Conservation (phyloP, 2,113 vertebrate genomes). For the Narcine bancroftii region DNA sequence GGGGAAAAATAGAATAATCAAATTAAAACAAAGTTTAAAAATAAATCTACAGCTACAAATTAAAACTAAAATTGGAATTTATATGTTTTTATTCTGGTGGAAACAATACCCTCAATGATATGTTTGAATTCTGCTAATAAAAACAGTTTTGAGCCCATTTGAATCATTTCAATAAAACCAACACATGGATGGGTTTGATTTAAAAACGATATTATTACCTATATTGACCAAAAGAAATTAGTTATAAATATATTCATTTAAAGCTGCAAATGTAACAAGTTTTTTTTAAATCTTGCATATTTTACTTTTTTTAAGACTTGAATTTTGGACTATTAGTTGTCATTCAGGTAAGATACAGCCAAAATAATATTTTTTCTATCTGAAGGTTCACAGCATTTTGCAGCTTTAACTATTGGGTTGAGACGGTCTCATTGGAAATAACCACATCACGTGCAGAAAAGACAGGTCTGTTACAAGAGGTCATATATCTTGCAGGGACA, state of each 20-base stretch:
- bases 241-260: conserved; percentile 11
- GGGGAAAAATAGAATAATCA: neutral
- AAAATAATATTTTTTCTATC: neutral
- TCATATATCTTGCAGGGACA: conserved; percentile 12
- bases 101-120: neutral
- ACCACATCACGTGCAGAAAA: neutral
- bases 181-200: neutral
- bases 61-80: too few species aligned
- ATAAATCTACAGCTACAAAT: neutral
- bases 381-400: neutral
- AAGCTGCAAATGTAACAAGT: conserved; percentile 25
- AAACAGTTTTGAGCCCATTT: neutral
- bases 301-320: neutral
- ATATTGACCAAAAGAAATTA: conserved; percentile 6
- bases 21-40: neutral
- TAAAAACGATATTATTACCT: neutral
- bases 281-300: neutral
- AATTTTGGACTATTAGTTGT: neutral
- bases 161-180: conserved; percentile 2
- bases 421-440: neutral
- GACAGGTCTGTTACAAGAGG: neutral
- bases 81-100: neutral
- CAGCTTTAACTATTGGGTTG: neutral
- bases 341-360: neutral
- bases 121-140: neutral